phyloP scores from a whole-genome alignment of 2,113 vertebrate genomes.

The Eudyptes chrysolophus region DNA sequence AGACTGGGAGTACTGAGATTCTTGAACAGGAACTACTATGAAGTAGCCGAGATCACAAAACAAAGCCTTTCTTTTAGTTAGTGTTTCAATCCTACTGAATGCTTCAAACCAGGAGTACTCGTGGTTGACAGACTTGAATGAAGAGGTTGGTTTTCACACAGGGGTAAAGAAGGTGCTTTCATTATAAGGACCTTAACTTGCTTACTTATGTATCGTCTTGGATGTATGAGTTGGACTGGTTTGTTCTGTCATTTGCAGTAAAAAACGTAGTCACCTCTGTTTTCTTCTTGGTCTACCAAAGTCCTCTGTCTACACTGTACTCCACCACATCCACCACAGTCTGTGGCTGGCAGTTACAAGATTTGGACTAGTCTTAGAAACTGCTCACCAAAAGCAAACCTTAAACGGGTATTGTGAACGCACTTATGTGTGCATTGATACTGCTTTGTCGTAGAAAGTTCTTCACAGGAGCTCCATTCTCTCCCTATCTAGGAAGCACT shows the following conservation, averaged over 20 bases:
- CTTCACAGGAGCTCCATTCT: background rate
- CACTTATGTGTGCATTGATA: rapidly evolving
- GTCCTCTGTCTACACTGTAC: background rate
- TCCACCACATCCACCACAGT: background rate
- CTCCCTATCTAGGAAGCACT: slow-evolving; percentile 87
- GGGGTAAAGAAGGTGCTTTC: background rate
- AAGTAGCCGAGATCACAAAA: background rate
- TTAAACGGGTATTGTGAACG: rapidly evolving
- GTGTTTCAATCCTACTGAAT: background rate
- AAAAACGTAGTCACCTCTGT: background rate
- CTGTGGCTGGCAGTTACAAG: background rate
- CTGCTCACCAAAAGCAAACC: background rate
- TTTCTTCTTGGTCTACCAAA: background rate
- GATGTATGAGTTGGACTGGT: background rate
- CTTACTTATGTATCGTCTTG: background rate
- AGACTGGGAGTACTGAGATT: background rate
- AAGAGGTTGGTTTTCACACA: background rate
- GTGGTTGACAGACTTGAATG: background rate
- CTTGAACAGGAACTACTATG: background rate
- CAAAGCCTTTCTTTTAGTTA: background rate
- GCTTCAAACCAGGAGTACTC: background rate
- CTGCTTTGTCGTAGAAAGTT: background rate
- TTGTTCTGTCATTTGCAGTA: background rate
- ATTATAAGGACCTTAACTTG: background rate
- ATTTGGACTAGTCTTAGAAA: background rate